Base-by-base conservation (phyloP, 2,113 vertebrate species). In the Eolophus roseicapilla region DNA sequence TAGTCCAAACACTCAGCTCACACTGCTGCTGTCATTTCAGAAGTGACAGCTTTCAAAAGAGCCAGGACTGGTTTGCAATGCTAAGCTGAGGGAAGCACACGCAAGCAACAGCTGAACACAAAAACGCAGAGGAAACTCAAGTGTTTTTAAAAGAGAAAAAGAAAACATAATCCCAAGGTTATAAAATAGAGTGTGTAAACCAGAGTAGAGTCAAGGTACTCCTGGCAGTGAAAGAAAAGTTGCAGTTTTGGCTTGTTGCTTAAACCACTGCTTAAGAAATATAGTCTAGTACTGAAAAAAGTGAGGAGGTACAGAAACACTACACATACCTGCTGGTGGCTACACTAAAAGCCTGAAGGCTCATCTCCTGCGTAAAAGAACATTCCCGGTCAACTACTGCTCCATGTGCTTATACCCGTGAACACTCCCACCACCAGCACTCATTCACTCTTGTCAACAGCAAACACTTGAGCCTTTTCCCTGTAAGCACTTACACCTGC, bases 281-380 rank as follows among this genome's bases (percentile, higher is more conserved):
- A 70, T 78, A 92, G 12, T 12, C 86, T 93, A 62, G 69, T 41
- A 62, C 60, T 70, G 17, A 82, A 44, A 83, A 65, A 74, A 24
- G 44, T 35, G 24, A 68, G 7, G 41, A 68, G 16, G 39, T 35
- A 86, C 49, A 41, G 35, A 74, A 94, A 88, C 62, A 21, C 23
- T 83, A 74, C 64, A 65, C 82, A 43, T 88, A 97, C 93, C 96
- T 95, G 94, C 86, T 77, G 28, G 53, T 50, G 28, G 53, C 25
- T 44, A 37, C 5, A 13, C 59, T 69, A 57, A 84, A 95, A 93
- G 82, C 91, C 91, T n/a, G 44, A 43, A 86, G n/a, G 16, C 13
- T 86, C 39, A n/a, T 62, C 17, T 85, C n/a, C 43, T 29, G 7
- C 16, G 52, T 65, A 43, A 93, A 95, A 82, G 39, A 75, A 6